Conservation (phyloP, 1,140 invertebrate species). For the Drosophila nebulosa region DNA sequence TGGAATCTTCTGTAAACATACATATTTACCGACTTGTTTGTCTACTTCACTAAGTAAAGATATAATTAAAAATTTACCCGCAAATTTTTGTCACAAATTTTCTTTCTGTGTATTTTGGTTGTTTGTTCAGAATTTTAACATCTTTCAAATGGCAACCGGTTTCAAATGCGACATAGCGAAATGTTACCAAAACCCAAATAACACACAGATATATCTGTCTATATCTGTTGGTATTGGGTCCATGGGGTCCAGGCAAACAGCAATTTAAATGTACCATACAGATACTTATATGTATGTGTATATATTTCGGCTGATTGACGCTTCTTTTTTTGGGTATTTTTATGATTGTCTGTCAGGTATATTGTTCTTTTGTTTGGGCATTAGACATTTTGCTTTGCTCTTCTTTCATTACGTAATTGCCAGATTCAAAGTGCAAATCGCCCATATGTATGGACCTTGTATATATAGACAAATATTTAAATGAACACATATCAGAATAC, state of each 20-base stretch:
- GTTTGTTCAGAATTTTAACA: background rate
- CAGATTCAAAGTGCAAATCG: conserved; percentile 21
- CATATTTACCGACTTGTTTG: no score
- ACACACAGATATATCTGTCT: background rate
- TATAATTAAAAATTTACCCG: no score
- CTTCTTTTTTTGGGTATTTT: background rate
- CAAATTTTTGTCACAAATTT: background rate
- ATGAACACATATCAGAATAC: background rate
- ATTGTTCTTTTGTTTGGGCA: conserved; percentile 14
- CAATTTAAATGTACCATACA: background rate
- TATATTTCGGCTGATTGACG: background rate
- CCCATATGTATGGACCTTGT: background rate
- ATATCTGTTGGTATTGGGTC: background rate
- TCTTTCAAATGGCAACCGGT: background rate
- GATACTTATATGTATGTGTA: background rate
- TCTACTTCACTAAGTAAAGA: no score
- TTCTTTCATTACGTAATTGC: conserved; percentile 26
- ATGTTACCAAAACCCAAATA: background rate
- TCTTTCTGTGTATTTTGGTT: background rate
- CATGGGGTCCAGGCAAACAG: background rate
- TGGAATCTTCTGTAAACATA: no score
- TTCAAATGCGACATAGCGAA: background rate
- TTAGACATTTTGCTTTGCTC: background rate
- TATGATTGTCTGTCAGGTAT: conserved; percentile 25
- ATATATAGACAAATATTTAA: background rate